Percentiles rank a stretch among this genome's conserved stretches.
phyloP scores from a whole-genome alignment of 2,113 vertebrate genomes.

The Panthera tigris region DNA sequence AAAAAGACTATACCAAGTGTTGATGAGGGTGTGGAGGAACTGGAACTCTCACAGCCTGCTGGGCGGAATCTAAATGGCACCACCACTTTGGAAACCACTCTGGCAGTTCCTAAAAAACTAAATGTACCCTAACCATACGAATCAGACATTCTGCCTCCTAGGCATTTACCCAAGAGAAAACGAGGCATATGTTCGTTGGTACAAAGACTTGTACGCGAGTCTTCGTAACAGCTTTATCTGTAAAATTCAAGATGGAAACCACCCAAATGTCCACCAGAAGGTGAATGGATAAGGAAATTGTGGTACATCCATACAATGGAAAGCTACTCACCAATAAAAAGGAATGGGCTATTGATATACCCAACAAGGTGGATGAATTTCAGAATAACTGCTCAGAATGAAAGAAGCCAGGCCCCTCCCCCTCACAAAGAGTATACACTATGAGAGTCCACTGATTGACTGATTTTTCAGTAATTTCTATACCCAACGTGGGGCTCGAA shows the following conservation, averaged over 20 bases:
- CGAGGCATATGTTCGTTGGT: no score
- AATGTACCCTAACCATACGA: background rate
- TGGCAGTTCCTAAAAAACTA: background rate
- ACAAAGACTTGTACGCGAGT: background rate
- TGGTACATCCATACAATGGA: background rate
- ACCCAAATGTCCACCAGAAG: no score
- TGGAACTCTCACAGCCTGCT: background rate
- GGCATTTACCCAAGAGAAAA: background rate
- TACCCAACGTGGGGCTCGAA: no score
- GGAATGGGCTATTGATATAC: background rate
- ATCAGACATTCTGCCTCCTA: background rate
- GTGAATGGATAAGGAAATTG: background rate
- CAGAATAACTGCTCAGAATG: background rate
- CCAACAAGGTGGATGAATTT: background rate
- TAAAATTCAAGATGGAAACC: background rate
- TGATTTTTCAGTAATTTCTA: no score
- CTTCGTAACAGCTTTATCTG: background rate
- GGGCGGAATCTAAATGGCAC: background rate
- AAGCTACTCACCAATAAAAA: background rate
- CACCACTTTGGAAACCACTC: background rate
- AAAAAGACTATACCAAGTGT: background rate
- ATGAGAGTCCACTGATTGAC: background rate
- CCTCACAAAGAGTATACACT: background rate
- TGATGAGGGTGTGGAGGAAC: background rate
- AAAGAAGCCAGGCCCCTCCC: background rate